Evolutionary conservation across 2,113 vertebrate genomes (phyloP).

Genomic region (Caranx melampygus): DNA sequence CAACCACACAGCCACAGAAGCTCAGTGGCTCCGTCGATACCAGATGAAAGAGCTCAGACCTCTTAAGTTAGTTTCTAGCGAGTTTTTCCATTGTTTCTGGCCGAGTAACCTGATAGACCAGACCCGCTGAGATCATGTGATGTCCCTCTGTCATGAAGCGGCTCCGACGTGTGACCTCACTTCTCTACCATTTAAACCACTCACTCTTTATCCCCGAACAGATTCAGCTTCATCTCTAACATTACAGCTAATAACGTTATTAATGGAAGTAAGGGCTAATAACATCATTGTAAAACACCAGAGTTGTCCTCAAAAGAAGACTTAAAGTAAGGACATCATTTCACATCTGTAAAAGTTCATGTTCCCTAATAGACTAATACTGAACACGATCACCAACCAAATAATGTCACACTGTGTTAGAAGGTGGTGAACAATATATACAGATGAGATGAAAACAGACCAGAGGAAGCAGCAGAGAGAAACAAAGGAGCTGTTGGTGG

Average conservation of each 20-base stretch:
- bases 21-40: neutral
- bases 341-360: too few relatives aligned
- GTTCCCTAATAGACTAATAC: neutral
- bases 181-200: neutral
- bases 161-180: neutral
- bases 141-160: neutral
- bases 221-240: neutral
- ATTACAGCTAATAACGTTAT: neutral
- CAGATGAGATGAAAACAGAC: neutral
- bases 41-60: neutral
- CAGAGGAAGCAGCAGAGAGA: neutral
- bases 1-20: neutral
- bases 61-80: neutral
- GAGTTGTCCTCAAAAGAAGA: neutral
- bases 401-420: too few relatives aligned
- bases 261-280: neutral
- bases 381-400: neutral
- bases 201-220: neutral
- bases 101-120: neutral
- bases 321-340: too few relatives aligned
- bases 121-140: slow-evolving; percentile 51
- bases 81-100: neutral
- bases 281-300: neutral
- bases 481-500: too few relatives aligned
- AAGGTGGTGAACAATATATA: neutral